Conservation (phyloP, 53 echinoderm and acorn worm species). For the Echinometra lucunter region DNA sequence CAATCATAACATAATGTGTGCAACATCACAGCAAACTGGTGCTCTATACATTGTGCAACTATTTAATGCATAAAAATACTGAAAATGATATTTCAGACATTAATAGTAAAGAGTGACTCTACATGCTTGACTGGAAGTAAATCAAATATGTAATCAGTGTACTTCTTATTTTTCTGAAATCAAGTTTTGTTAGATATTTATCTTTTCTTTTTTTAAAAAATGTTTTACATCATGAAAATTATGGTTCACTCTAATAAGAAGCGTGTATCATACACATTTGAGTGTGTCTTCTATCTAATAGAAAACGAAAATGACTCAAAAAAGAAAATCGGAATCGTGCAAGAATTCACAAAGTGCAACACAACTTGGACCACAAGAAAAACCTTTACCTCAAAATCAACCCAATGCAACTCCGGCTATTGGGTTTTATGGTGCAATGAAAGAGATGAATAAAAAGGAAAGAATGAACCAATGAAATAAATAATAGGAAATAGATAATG, state of each 20-base stretch:
- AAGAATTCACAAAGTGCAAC: not conserved
- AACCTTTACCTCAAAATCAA: constrained; percentile 75
- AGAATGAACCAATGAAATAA: constrained; percentile 19
- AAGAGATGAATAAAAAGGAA: constrained; percentile 2
- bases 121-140: too few species aligned
- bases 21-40: not conserved
- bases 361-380: constrained; percentile 37
- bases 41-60: not conserved
- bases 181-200: too few species aligned
- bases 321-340: not conserved
- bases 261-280: not conserved
- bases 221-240: too few species aligned
- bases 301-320: not conserved
- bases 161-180: too few species aligned
- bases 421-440: constrained; percentile 66
- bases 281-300: not conserved
- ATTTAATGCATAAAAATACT: not conserved
- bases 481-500: not conserved
- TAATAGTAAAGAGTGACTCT: too few species aligned
- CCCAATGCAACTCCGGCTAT: constrained; percentile 95
- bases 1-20: not conserved
- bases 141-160: too few species aligned
- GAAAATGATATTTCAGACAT: too few species aligned
- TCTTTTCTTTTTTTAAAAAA: too few species aligned
- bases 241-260: too few species aligned